These are phyloP conservation scores for Tiphia femorata DNA, from an alignment of 2,888 invertebrate genomes.

Conservation along the genomic window DNA sequence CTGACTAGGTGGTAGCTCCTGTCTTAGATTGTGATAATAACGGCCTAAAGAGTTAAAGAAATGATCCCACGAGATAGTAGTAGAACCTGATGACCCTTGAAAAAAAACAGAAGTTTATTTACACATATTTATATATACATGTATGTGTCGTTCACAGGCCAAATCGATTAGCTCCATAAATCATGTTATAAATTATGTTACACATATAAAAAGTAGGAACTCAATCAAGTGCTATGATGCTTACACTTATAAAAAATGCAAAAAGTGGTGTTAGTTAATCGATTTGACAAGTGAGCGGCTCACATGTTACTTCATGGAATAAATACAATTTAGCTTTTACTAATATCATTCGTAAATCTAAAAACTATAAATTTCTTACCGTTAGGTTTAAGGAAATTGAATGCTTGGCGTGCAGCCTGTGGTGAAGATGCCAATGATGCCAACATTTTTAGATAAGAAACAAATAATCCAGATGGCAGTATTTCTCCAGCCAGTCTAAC, in stretches of 20 bases:
- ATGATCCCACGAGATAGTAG: constrained; percentile 84
- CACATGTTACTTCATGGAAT: constrained; percentile 1
- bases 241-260: too few species aligned
- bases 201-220: too few species aligned
- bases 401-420: constrained; percentile 84
- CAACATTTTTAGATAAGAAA: constrained; percentile 89
- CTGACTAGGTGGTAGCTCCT: constrained; percentile 76
- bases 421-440: constrained; percentile 83
- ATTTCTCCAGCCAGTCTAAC: constrained; percentile 89
- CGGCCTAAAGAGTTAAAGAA: constrained; percentile 84
- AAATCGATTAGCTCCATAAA: not conserved
- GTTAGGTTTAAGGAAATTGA: constrained; percentile 81
- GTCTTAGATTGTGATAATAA: constrained; percentile 80
- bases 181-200: not conserved
- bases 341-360: too few species aligned
- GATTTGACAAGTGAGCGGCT: too few species aligned
- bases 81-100: constrained; percentile 66
- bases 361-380: constrained; percentile 55
- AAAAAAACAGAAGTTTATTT: not conserved
- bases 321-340: too few species aligned
- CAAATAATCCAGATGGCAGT: constrained; percentile 85
- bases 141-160: not conserved
- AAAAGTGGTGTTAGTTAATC: too few species aligned
- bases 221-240: too few species aligned
- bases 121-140: not conserved